phyloP scores from a whole-genome alignment of 2,888 invertebrate species.

The Meliscaeva auricollis region DNA sequence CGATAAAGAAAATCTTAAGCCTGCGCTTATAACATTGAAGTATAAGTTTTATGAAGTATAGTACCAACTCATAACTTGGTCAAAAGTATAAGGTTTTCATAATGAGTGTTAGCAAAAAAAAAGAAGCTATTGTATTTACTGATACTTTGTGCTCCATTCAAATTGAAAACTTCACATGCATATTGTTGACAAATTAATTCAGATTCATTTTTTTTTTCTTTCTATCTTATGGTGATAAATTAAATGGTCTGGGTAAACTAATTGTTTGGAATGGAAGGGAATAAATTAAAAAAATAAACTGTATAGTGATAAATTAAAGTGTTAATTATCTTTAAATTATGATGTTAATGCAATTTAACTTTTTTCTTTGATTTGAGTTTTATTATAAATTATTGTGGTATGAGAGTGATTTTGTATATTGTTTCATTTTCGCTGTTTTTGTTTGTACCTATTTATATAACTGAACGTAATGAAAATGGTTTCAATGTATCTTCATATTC shows the following conservation, averaged over 20 bases:
- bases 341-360: slow-evolving; percentile 24
- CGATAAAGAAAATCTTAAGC: too few relatives aligned
- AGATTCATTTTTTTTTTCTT: slow-evolving; percentile 7
- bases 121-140: too few relatives aligned
- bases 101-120: too few relatives aligned
- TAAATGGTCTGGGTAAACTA: slow-evolving; percentile 27
- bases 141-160: slow-evolving; percentile 23
- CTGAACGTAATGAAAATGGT: too few relatives aligned
- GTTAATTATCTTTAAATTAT: slow-evolving; percentile 40
- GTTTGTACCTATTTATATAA: too few relatives aligned
- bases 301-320: slow-evolving; percentile 21
- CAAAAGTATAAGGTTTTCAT: too few relatives aligned
- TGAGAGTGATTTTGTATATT: not conserved
- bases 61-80: too few relatives aligned
- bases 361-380: slow-evolving; percentile 8
- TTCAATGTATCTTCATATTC: too few relatives aligned
- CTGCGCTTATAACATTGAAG: too few relatives aligned
- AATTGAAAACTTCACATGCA: slow-evolving; percentile 23
- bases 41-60: too few relatives aligned
- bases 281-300: not conserved
- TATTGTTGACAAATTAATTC: slow-evolving; percentile 38
- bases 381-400: not conserved
- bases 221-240: slow-evolving; percentile 16
- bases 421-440: not conserved
- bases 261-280: slow-evolving; percentile 15